Percentiles rank a stretch among this genome's conserved stretches.
Conservation (phyloP, 2,888 invertebrate species). For the Erebia epiphron region DNA sequence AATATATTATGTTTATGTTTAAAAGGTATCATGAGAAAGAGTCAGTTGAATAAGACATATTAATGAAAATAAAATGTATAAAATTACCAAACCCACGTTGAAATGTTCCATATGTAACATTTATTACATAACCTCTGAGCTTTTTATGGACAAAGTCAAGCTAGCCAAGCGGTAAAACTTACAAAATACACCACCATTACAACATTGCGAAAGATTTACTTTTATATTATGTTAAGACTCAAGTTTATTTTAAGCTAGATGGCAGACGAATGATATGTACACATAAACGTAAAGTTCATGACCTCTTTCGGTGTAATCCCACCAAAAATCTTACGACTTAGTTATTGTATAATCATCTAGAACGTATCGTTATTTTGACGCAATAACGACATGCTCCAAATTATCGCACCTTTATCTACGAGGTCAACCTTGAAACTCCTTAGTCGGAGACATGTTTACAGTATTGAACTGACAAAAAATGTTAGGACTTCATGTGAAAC, state of each 20-base stretch:
- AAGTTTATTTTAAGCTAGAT: constrained; percentile 24
- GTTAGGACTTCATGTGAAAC: constrained; percentile 43
- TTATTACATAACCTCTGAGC: not conserved
- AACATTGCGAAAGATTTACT: not conserved
- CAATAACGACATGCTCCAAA: constrained; percentile 63
- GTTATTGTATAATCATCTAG: constrained; percentile 33
- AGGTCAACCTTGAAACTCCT: constrained; percentile 77
- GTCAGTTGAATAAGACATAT: no score
- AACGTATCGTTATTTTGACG: constrained; percentile 56
- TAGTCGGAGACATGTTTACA: constrained; percentile 69
- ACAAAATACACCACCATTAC: constrained; percentile 1
- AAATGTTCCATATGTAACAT: constrained; percentile 2
- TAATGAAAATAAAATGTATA: not conserved
- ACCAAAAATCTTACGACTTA: constrained; percentile 27
- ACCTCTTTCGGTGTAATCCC: constrained; percentile 31
- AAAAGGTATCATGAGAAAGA: no score
- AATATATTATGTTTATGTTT: no score
- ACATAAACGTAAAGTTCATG: constrained; percentile 26
- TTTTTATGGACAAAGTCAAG: constrained; percentile 11
- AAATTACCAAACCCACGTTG: not conserved
- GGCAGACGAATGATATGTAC: constrained; percentile 32
- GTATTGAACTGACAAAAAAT: constrained; percentile 61
- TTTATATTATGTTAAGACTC: not conserved
- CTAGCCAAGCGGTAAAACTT: constrained; percentile 16
- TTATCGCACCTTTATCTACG: constrained; percentile 75